Base-by-base conservation (phyloP, 2,113 vertebrate species). In the Atlantisia rogersi region DNA sequence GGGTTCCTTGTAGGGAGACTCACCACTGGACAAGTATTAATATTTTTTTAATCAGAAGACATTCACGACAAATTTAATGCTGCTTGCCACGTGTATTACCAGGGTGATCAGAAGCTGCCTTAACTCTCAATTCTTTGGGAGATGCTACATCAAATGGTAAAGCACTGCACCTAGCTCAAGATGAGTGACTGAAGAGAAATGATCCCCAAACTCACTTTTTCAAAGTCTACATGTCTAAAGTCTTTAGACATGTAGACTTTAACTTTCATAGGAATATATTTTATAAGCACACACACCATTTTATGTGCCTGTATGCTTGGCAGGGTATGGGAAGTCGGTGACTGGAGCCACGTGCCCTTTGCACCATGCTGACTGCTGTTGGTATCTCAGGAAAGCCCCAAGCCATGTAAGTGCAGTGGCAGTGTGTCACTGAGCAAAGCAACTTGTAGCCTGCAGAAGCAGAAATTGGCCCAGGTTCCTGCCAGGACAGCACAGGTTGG, bases 281-380 rank as follows among this genome's bases (percentile, higher is more conserved):
- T 17, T 44, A 20, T 21, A 48, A 22, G 48, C 48, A 48, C 2
- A 52, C 25, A 52, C 29, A 12, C 28, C 22, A 53, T 59, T 53
- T 63, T 15, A 64, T 22, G 20, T 69, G 48, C 9, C 8, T 14
- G 74, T 78, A 24, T 35, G 20, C 65, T 55, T 68, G 42, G 26
- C 24, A 86, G 78, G 50, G 48, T 44, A 56, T 35, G 17, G 55
- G n/a, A 74, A 82, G 75, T 6, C 11, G n/a, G 24, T 59, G 42
- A 11, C 21, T 48, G 37, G 14, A 55, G n/a, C 42, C 20, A 14
- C 16, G 2, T 42, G 42, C 14, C 16, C n/a, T 85, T n/a, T 81
- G 29, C 13, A 32, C 40, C 32, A 7, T 0, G 0, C 28, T 44
- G 52, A 4, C 18, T 25, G 37, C 37, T 9, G 0, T 1, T 9